Conservation (phyloP, 2,888 invertebrate genomes). For the Atherix ibis region DNA sequence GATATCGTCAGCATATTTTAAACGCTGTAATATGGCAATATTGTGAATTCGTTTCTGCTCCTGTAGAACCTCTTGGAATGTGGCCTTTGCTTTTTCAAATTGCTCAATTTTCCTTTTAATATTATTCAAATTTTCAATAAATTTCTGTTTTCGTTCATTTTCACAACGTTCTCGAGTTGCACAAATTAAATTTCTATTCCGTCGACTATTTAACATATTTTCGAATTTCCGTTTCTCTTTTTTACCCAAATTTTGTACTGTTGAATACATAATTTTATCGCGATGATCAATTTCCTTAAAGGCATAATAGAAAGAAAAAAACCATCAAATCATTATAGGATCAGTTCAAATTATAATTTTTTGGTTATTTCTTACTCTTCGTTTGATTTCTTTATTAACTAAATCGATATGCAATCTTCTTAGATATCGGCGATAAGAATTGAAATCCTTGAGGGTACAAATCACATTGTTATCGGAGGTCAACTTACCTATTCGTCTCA, state of each 20-base stretch:
- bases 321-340: too few species aligned
- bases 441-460: constrained; percentile 47
- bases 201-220: too few species aligned
- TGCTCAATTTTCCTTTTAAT: constrained; percentile 17
- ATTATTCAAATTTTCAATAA: constrained; percentile 14
- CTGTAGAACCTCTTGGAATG: constrained; percentile 15
- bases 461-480: constrained; percentile 43
- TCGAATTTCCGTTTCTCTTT: too few species aligned
- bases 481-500: constrained; percentile 39
- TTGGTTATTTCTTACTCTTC: constrained; percentile 14
- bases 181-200: too few species aligned
- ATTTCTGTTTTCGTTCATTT: constrained; percentile 12
- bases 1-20: constrained; percentile 19
- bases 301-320: too few species aligned
- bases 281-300: too few species aligned
- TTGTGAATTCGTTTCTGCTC: constrained; percentile 20
- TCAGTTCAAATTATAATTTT: too few species aligned
- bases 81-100: constrained; percentile 15
- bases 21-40: constrained; percentile 18
- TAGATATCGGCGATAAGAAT: constrained; percentile 43
- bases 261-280: too few species aligned
- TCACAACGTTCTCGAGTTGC: too few species aligned
- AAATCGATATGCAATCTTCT: constrained; percentile 40
- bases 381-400: constrained; percentile 30
- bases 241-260: too few species aligned